phyloP scores from a whole-genome alignment of 2,797 vertebrate genomes.

The Dromococcyx pavoninus region DNA sequence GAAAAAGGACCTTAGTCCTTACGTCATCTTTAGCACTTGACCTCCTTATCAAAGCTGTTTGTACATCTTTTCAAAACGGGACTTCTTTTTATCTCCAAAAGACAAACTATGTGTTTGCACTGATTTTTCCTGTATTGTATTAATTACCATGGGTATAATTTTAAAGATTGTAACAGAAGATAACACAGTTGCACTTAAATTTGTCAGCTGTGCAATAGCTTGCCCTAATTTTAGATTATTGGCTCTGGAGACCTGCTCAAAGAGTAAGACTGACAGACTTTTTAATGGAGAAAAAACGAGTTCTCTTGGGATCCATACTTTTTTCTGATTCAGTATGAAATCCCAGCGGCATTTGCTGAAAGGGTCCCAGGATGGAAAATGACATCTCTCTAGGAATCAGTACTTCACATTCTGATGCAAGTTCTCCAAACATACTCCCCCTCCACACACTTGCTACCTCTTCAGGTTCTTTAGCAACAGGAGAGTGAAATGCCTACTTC shows the following conservation, averaged over 20 bases:
- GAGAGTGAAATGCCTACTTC: background rate
- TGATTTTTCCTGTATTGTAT: conserved; percentile 21
- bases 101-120: background rate
- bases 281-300: conserved; percentile 65
- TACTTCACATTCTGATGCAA: conserved; percentile 53
- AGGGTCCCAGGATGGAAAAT: conserved; percentile 60
- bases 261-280: conserved; percentile 73
- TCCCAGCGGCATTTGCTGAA: conserved; percentile 61
- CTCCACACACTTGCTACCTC: background rate
- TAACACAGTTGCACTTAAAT: conserved; percentile 72
- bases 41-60: background rate
- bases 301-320: conserved; percentile 50
- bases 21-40: background rate
- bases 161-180: conserved; percentile 67
- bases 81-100: conserved; percentile 7
- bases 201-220: conserved; percentile 66
- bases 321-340: conserved; percentile 56
- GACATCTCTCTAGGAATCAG: conserved; percentile 64
- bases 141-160: conserved; percentile 70
- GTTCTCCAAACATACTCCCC: background rate
- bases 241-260: conserved; percentile 57
- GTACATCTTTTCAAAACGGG: background rate
- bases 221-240: conserved; percentile 74
- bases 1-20: background rate
- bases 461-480: background rate